Base-by-base conservation (phyloP, 2,113 vertebrate genomes). In the Setophaga petechia region DNA sequence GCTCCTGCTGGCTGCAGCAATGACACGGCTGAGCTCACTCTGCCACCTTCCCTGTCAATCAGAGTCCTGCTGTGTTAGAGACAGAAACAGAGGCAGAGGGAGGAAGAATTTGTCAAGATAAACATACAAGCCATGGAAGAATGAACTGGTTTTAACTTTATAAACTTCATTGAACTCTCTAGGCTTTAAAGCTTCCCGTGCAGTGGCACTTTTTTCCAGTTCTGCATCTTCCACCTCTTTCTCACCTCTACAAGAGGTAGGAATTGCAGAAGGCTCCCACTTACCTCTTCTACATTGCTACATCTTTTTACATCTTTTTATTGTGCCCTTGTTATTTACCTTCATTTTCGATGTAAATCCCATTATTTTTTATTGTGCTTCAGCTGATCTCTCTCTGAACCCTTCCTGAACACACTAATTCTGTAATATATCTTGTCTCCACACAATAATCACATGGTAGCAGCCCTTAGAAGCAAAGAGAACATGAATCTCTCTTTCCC, bases 41-140 rank as follows among this genome's bases (percentile, higher is more conserved):
- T 67, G 72, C 79, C 17, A 0, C 72, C 43, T 37, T 55, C 87
- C 71, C 81, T 65, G 69, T 27, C 68, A 63, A 4, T 80, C 80
- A 1, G 72, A 52, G 61, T 12, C 88, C 71, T 55, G 73, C 88
- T 68, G 85, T 5, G 65, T 12, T 54, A 23, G 28, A 89, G 74
- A 62, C 62, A 73, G 47, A 33, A 67, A 66, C 2, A 1, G 11
- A 72, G 39, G 71, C 62, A 82, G 35, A 58, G 4, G 31, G 87
- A 84, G 27, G 74, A 46, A 62, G 41, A 78, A 71, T 62, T 79
- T 83, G 58, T 94, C 86, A 67, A 75, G 72, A 37, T 62, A 73
- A 43, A 84, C 62, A 39, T 37, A 23, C 28, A 89, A 49, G 63
- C 71, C 10, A 2, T 7, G 41, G 21, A 15, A 72, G n/a, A 84